These are phyloP conservation scores for Cephonodes hylas DNA, from an alignment of 2,888 invertebrate genomes.

Conservation along the genomic window DNA sequence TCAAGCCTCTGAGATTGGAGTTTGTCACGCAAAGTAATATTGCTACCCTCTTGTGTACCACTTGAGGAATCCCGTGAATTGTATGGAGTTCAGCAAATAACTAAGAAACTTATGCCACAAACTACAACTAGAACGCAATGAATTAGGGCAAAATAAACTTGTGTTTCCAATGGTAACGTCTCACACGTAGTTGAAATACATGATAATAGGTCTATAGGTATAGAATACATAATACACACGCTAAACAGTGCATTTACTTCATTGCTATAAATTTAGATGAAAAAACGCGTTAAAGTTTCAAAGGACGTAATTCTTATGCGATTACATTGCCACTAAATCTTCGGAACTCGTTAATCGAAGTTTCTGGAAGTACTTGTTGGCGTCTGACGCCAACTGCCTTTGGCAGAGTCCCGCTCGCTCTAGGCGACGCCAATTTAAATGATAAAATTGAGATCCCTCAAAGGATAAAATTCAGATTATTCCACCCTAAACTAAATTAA, in stretches of 20 bases:
- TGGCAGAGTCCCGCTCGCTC: conserved; percentile 61
- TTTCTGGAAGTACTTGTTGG: conserved; percentile 68
- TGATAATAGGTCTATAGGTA: not conserved
- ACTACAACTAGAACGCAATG: conserved; percentile 14
- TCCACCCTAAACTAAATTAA: conserved; percentile 56
- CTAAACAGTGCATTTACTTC: conserved; percentile 6
- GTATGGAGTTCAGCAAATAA: conserved; percentile 38
- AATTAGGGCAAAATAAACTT: not conserved
- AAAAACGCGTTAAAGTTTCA: conserved; percentile 52
- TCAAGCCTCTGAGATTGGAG: conserved; percentile 50
- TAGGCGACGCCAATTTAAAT: conserved; percentile 70
- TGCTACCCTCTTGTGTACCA: conserved; percentile 26
- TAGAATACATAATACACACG: not conserved
- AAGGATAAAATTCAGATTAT: conserved; percentile 69
- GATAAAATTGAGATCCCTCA: conserved; percentile 73
- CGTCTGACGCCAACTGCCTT: conserved; percentile 72
- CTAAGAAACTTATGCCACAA: conserved; percentile 36
- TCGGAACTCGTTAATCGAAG: conserved; percentile 76
- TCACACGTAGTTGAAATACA: not conserved
- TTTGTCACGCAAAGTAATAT: conserved; percentile 44
- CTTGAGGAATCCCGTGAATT: conserved; percentile 25
- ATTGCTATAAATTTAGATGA: conserved; percentile 30
- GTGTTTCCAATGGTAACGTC: not conserved
- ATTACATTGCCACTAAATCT: conserved; percentile 73
- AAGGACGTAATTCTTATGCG: conserved; percentile 67